These are phyloP conservation scores for Sitta europaea DNA, from an alignment of 2,113 vertebrate genomes.

Conservation along the genomic window DNA sequence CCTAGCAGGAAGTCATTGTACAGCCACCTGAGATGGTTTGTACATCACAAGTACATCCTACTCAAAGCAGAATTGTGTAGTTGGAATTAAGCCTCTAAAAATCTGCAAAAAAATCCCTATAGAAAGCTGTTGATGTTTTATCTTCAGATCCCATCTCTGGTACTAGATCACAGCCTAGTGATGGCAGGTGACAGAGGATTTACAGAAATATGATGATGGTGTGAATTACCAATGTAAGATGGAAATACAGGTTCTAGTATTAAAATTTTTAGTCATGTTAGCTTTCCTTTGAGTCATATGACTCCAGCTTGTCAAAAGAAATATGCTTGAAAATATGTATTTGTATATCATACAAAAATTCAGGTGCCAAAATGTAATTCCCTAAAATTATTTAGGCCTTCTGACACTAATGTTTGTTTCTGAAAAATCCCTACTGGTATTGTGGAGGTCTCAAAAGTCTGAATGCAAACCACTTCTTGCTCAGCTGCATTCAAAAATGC, in stretches of 20 bases:
- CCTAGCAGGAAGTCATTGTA: neutral
- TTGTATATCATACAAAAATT: neutral
- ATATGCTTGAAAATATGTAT: neutral
- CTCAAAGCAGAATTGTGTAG: neutral
- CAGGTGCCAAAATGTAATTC: neutral
- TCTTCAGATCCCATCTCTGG: neutral
- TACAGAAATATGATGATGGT: neutral
- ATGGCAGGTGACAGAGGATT: neutral
- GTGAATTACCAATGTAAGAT: neutral
- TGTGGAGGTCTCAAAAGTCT: neutral
- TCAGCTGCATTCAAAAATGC: neutral
- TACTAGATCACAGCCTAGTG: neutral
- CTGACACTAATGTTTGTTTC: neutral
- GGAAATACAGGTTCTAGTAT: neutral
- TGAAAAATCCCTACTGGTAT: neutral
- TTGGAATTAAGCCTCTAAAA: slow-evolving; percentile 33
- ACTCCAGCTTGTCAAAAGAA: neutral
- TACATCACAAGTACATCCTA: neutral
- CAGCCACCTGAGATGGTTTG: neutral
- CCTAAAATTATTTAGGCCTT: neutral
- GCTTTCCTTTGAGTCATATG: neutral
- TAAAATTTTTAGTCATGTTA: neutral
- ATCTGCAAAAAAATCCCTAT: neutral
- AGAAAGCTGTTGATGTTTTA: neutral
- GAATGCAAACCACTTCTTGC: neutral